Evolutionary conservation across 2,113 vertebrate species (phyloP), one percentile per base, ranked within the genome.

Genomic region (Meles meles): DNA sequence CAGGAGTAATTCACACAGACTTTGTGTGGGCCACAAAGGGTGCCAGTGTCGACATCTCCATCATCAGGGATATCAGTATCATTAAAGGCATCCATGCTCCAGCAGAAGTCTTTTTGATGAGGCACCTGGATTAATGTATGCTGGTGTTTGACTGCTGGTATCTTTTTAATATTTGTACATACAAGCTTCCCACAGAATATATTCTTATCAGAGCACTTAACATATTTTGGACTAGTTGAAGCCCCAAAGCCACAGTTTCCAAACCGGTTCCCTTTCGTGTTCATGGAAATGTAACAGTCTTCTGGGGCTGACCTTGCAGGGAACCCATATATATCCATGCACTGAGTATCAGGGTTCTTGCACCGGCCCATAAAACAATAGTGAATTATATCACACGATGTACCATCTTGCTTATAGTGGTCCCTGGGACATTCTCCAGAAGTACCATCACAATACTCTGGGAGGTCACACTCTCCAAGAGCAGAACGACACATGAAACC

Each of bases 161-260:
- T 2, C 1, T 0, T 7, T 6, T 0, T 0, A 23, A 98, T 0
- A 0, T 90, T 57, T 31, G 83, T 74, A 49, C 98, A 98, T 72
- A 98, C 2, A 89, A 98, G 37, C 94, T 98, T 98, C 34, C 98
- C 98, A n/a, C 98, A 98, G 10, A 97, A 47, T 42, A 80, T 4
- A 2, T 98, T n/a, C 3, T 97, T 55, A 3, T 1, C 17, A 5
- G 44, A 1, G 72, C 98, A 98, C 7, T 29, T 76, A 34, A 81
- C 4, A 59, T 98, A 98, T 0, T 0, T 1, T 34, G 9, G 0
- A 2, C 7, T 18, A 39, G 1, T 0, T 0, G 3, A 21, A 3
- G 49, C 42, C 42, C 25, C 3, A 29, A 31, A 31, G 23, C 97
- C 92, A 93, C 98, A 98, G 63, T 98, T 97, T 76, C 98, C 98